Conservation (phyloP, 2,888 invertebrate genomes). For the Polia nebulosa region DNA sequence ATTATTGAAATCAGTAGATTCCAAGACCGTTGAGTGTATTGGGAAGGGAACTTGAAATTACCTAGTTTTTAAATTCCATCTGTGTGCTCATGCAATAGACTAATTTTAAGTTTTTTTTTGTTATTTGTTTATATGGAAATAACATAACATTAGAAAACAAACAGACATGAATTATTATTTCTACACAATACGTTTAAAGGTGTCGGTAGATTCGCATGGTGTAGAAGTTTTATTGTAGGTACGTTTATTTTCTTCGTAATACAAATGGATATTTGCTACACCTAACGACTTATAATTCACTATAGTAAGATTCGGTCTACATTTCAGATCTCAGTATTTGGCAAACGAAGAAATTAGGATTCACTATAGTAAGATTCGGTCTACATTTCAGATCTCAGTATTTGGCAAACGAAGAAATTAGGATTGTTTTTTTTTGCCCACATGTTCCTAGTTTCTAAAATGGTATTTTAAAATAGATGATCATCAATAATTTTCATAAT, state of each 20-base stretch:
- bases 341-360: conserved; percentile 1
- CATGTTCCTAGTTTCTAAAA: background rate
- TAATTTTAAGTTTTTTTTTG: conserved; percentile 46
- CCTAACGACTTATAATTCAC: background rate
- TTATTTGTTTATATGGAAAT: conserved; percentile 50
- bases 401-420: conserved; percentile 8
- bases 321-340: background rate
- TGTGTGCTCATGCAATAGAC: conserved; percentile 53
- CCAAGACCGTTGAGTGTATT: conserved; percentile 11
- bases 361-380: background rate
- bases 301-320: background rate
- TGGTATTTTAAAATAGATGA: background rate
- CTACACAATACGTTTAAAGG: conserved; percentile 14
- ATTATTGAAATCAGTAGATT: conserved; percentile 45
- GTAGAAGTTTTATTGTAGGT: background rate
- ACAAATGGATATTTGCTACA: background rate
- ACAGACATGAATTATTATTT: conserved; percentile 39
- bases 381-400: background rate
- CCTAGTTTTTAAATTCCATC: conserved; percentile 44
- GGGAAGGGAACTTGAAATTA: conserved; percentile 16
- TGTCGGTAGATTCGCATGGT: conserved; percentile 5
- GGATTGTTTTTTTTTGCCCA: background rate
- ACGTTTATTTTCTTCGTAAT: conserved; percentile 12
- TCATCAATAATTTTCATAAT: background rate
- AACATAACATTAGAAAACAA: conserved; percentile 40